Evolutionary conservation across 2,113 vertebrate species (phyloP), one percentile per base, ranked within the genome.

Genomic region (Eolophus roseicapilla): DNA sequence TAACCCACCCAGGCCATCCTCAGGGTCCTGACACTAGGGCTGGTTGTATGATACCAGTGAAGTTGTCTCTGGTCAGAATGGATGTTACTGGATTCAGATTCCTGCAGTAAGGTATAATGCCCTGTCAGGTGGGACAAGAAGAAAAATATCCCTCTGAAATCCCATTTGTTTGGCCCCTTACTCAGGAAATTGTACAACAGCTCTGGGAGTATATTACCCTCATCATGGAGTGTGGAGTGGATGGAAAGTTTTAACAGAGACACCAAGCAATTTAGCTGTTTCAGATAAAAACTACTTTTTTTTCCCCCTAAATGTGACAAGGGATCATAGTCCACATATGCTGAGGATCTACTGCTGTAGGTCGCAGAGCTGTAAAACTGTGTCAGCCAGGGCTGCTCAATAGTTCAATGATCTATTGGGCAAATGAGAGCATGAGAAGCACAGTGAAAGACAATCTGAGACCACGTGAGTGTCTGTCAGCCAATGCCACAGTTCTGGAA

Each of bases 61-160:
- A 70, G 20, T 23, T 88, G 59, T 76, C 81, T 94, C 59, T 6
- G 41, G 39, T 93, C 92, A 11, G 57, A 91, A 47, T 50, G 70
- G 88, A 76, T 93, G 47, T 19, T 68, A 19, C 67, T 91, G 86
- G 94, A 84, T 93, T 92, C 79, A 65, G 29, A 85, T 82, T 95
- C 37, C 81, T 84, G 64, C 86, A 91, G 76, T 23, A 17, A 82
- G 25, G 39, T 93, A 88, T 68, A 88, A 92, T 81, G 88, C 68
- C 86, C 92, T 91, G 86, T 91, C 95, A 84, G 39, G 46, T 92
- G 67, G 69, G 90, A 90, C 68, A 93, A 95, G 67, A 89, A 95
- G 81, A 55, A 86, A 92, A 44, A 70, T 41, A 91, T 60, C 47
- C 71, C 35, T 89, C 76, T 94, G 85, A 90, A 95, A 91, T 88